Percentiles rank a stretch among this genome's conserved stretches.
These are phyloP conservation scores for Silvanus unidentatus DNA, from an alignment of 2,888 invertebrate species.

Conservation along the genomic window DNA sequence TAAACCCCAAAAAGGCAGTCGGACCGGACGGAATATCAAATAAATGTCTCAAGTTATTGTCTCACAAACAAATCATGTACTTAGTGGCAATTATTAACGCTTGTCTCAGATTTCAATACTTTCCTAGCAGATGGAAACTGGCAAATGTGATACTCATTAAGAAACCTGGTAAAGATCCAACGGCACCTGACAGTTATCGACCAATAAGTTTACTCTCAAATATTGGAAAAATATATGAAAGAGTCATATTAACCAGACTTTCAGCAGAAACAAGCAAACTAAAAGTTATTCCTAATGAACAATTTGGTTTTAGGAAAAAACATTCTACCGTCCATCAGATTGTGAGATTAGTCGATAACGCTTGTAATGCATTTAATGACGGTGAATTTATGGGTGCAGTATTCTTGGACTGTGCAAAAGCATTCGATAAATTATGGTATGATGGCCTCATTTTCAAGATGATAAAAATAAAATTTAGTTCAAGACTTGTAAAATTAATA, in stretches of 20 bases:
- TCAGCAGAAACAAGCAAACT: slow-evolving; percentile 1
- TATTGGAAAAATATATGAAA: slow-evolving; percentile 2
- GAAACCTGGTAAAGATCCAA: slow-evolving; percentile 2
- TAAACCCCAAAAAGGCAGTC: too few species aligned
- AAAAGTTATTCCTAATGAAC: slow-evolving; percentile 10
- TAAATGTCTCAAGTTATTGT: too few species aligned
- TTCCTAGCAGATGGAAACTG: not conserved
- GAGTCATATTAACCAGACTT: not conserved
- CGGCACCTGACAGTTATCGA: slow-evolving; percentile 2
- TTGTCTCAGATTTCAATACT: not conserved
- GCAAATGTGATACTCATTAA: not conserved
- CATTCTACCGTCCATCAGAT: slow-evolving; percentile 11
- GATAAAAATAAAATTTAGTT: not conserved
- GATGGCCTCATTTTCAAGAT: slow-evolving; percentile 9
- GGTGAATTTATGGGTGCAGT: slow-evolving; percentile 3
- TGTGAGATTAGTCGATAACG: slow-evolving; percentile 7
- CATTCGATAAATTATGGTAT: slow-evolving; percentile 15
- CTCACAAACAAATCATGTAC: too few species aligned
- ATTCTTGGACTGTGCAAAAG: slow-evolving; percentile 12
- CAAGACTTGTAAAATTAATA: not conserved
- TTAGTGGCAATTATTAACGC: not conserved
- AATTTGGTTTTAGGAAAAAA: slow-evolving; percentile 12
- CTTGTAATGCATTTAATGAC: slow-evolving; percentile 3
- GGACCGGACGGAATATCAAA: too few species aligned
- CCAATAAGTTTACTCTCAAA: slow-evolving; percentile 7